Conservation (phyloP, 2,113 vertebrate genomes). For the Nibea albiflora region DNA sequence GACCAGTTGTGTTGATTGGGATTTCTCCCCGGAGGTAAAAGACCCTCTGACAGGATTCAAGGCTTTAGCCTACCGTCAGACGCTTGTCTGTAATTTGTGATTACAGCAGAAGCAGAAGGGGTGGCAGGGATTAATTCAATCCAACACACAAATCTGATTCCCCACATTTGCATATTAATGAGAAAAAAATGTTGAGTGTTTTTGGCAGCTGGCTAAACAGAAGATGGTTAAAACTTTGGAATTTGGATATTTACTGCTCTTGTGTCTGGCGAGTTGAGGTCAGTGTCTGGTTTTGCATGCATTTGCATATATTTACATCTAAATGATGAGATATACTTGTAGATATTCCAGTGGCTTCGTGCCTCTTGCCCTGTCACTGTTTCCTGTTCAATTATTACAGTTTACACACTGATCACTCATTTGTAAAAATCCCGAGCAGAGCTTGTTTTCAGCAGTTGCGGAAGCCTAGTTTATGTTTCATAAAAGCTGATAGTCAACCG, state of each 20-base stretch:
- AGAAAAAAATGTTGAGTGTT: slow-evolving; percentile 79
- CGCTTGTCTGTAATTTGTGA: slow-evolving; percentile 85
- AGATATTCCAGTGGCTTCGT: slow-evolving; percentile 62
- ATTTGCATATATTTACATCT: slow-evolving; percentile 83
- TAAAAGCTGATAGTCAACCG: not conserved
- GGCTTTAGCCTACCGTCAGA: slow-evolving; percentile 77
- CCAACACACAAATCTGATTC: slow-evolving; percentile 82
- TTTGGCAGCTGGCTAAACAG: slow-evolving; percentile 78
- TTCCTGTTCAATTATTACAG: slow-evolving; percentile 41
- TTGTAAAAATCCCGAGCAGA: slow-evolving; percentile 20
- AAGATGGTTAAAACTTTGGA: slow-evolving; percentile 73
- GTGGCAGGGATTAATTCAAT: slow-evolving; percentile 86
- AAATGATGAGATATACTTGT: slow-evolving; percentile 66
- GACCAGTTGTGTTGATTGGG: slow-evolving; percentile 79
- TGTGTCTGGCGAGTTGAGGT: slow-evolving; percentile 80
- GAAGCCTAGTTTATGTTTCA: not conserved
- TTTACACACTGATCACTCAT: slow-evolving; percentile 34
- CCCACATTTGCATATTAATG: slow-evolving; percentile 87
- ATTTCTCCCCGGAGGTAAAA: slow-evolving; percentile 77
- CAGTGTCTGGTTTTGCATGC: slow-evolving; percentile 79
- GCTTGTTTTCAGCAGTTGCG: not conserved
- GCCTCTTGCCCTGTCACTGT: slow-evolving; percentile 24
- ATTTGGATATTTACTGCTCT: slow-evolving; percentile 80
- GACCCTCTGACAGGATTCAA: slow-evolving; percentile 74
- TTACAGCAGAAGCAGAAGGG: slow-evolving; percentile 80